Base-by-base conservation (phyloP, 2,888 invertebrate genomes). In the Lithophane semibrunnea region DNA sequence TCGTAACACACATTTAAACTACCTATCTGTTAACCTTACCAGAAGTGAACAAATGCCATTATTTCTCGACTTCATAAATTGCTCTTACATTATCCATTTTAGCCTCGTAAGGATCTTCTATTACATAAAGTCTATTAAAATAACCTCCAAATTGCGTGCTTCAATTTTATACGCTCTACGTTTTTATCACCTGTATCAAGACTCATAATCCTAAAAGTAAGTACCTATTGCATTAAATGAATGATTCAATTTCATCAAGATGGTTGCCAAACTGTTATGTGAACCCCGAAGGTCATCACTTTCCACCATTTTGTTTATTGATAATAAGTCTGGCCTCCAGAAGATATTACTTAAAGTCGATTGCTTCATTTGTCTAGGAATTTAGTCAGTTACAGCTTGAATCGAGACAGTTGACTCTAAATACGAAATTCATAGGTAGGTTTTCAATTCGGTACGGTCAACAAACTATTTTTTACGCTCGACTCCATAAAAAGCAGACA, bases 271-370 rank as follows among this genome's bases (percentile, higher is more conserved):
- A 75, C n/a, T 68, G 24, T 70, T 58, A 77, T 66, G 61, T 78
- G 63, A 61, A 52, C 10, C 44, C 44, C n/a, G 63, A 79, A 83
- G 79, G 79, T 61, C 44, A 18, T 52, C 16, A 71, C 70, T 83
- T 83, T 72, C 63, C 29, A 71, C 12, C 37, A 66, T 68, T 82
- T 71, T 54, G 47, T 64, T 13, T 71, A 44, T 67, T 82, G 58
- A 83, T 83, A 64, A 44, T 67, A 63, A 56, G 16, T 69, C 7
- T 67, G 67, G 70, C 79, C 83, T 82, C 79, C 29, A 37, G 64
- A 64, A 65, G 60, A 79, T 72, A 58, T 66, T 81, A 74, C 72
- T 79, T 44, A 60, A 47, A 72, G 63, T 64, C 18, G 12, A 68
- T 82, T 83, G 56, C 79, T 68, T 65, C 16, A 79, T 60, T 54